phyloP scores from a whole-genome alignment of 2,113 vertebrate species.

The Toxostoma redivivum region DNA sequence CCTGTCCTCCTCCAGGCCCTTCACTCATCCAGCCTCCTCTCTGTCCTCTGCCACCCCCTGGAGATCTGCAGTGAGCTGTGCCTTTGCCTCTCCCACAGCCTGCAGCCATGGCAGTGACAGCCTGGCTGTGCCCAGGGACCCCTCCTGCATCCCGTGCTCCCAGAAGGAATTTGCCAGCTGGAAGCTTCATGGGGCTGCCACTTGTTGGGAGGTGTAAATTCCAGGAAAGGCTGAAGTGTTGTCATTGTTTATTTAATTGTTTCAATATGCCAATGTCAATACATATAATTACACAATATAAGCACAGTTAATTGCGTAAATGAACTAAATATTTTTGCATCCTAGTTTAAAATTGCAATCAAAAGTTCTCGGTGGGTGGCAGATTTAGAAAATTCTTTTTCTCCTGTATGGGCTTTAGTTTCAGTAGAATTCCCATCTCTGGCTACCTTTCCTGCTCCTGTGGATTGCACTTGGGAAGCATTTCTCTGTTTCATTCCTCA shows the following conservation, averaged over 20 bases:
- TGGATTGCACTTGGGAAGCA: slow-evolving; percentile 12
- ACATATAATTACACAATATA: neutral
- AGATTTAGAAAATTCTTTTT: neutral
- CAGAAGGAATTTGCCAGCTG: neutral
- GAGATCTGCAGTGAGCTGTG: neutral
- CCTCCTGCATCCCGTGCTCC: rapidly evolving
- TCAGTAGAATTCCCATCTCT: neutral
- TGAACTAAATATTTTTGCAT: slow-evolving; percentile 3
- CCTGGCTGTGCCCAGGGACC: neutral
- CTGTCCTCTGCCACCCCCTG: neutral
- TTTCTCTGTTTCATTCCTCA: neutral
- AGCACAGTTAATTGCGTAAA: slow-evolving; percentile 45
- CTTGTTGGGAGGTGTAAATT: neutral
- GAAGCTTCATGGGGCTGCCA: neutral
- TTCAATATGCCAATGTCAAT: neutral
- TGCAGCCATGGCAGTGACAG: rapidly evolving
- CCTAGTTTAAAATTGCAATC: slow-evolving; percentile 12
- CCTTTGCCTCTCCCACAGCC: neutral
- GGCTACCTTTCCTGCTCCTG: neutral
- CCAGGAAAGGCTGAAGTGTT: neutral
- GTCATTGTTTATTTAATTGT: neutral
- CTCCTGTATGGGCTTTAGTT: neutral
- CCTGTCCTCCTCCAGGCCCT: neutral
- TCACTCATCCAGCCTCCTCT: no score
- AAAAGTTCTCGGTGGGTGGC: slow-evolving; percentile 39